phyloP scores from a whole-genome alignment of 1,140 invertebrate genomes.

The fruit fly (Drosophila melanogaster) region DNA sequence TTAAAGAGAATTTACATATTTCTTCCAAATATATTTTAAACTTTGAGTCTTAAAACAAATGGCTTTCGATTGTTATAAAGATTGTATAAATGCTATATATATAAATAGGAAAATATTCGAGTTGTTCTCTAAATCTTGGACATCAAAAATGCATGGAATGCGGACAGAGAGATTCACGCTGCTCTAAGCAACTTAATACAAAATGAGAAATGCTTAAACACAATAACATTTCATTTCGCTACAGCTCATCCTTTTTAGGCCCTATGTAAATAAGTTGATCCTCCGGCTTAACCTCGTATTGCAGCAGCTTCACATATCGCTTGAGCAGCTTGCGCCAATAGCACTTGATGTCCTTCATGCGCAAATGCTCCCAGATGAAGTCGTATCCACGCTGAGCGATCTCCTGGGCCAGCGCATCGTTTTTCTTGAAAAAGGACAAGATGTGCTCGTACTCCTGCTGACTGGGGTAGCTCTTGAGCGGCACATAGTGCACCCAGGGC shows the following conservation, averaged over 20 bases:
- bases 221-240: too few relatives aligned
- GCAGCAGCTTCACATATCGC: slow-evolving; percentile 91
- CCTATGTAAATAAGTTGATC: slow-evolving; percentile 85
- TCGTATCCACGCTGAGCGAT: slow-evolving; percentile 93
- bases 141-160: not conserved
- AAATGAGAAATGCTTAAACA: too few relatives aligned
- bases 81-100: not conserved
- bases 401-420: slow-evolving; percentile 90
- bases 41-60: slow-evolving; percentile 17
- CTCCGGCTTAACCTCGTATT: slow-evolving; percentile 88
- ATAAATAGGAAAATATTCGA: not conserved
- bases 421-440: slow-evolving; percentile 90
- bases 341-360: slow-evolving; percentile 92
- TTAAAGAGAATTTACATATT: slow-evolving; percentile 11
- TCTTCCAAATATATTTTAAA: not conserved
- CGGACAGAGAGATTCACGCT: not conserved
- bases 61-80: not conserved
- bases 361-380: slow-evolving; percentile 94
- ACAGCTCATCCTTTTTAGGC: slow-evolving; percentile 50
- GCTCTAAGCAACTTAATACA: not conserved
- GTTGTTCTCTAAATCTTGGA: not conserved
- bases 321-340: slow-evolving; percentile 95
- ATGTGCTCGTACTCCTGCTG: slow-evolving; percentile 89
- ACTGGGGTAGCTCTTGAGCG: slow-evolving; percentile 90
- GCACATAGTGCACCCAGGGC: slow-evolving; percentile 98